Conservation (phyloP, 23 tunicate genomes). For the Halocynthia aurantium region DNA sequence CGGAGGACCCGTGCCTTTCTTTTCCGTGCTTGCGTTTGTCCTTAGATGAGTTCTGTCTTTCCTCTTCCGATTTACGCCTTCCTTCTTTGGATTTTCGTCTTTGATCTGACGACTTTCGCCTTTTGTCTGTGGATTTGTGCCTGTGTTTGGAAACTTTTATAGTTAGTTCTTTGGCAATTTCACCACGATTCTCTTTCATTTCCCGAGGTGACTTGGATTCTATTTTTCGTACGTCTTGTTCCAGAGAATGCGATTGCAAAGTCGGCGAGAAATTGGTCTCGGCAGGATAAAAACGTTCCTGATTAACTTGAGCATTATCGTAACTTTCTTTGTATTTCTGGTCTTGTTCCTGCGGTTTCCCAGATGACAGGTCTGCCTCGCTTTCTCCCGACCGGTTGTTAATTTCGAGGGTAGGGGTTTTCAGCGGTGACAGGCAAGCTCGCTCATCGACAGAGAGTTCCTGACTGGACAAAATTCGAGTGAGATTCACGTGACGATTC, state of each 20-base stretch:
- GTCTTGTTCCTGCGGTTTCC: neutral
- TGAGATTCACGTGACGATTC: neutral
- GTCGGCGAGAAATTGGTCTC: neutral
- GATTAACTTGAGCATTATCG: neutral
- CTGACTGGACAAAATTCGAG: conserved; percentile 10
- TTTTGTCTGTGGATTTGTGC: no score
- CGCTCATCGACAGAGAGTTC: neutral
- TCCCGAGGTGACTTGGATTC: neutral
- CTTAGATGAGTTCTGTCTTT: no score
- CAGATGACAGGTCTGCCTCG: neutral
- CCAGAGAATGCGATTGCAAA: neutral
- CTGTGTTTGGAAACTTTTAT: no score
- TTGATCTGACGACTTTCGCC: no score
- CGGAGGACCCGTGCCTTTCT: no score
- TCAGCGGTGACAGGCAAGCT: neutral
- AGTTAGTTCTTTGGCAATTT: no score
- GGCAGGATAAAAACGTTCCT: no score
- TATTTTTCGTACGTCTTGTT: neutral
- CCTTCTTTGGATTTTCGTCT: no score
- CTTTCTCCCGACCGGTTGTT: neutral
- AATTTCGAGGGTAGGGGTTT: conserved; percentile 1
- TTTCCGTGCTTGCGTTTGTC: no score
- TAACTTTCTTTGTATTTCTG: neutral
- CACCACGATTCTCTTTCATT: neutral
- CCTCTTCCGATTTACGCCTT: no score